Conservation (phyloP, 2,113 vertebrate genomes). For the Ctenomys sociabilis region DNA sequence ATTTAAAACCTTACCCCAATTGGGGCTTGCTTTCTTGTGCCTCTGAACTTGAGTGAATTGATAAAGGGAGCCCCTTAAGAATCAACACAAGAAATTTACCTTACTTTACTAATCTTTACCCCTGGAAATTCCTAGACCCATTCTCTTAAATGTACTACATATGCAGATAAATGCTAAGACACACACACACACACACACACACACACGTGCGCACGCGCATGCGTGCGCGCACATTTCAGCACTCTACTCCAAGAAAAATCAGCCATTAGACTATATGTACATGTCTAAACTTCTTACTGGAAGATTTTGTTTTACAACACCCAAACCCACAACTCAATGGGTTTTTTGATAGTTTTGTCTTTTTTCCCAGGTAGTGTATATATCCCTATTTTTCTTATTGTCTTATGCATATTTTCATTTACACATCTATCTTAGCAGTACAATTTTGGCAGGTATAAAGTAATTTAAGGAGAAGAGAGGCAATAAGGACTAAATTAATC, state of each 20-base stretch:
- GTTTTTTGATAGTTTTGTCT: not conserved
- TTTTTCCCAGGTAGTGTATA: not conserved
- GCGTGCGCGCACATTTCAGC: not conserved
- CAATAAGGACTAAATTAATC: not conserved
- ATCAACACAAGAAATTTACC: not conserved
- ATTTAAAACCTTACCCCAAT: not conserved
- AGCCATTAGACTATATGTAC: not conserved
- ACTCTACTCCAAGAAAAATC: not conserved
- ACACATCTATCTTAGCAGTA: not conserved
- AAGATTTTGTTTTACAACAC: not conserved
- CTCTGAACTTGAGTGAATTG: not conserved
- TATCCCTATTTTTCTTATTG: not conserved
- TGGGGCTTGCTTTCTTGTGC: not conserved
- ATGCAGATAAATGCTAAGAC: accelerated
- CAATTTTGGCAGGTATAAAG: not conserved
- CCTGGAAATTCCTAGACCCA: not conserved
- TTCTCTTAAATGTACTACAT: not conserved
- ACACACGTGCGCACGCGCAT: no score
- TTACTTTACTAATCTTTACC: not conserved
- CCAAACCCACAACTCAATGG: not conserved
- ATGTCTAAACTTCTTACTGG: not conserved
- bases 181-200: not conserved
- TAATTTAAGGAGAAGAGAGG: not conserved
- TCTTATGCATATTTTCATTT: not conserved
- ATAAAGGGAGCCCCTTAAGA: not conserved